Evolutionary conservation across 2,797 vertebrate species (phyloP).

Genomic region (Danio choprae): DNA sequence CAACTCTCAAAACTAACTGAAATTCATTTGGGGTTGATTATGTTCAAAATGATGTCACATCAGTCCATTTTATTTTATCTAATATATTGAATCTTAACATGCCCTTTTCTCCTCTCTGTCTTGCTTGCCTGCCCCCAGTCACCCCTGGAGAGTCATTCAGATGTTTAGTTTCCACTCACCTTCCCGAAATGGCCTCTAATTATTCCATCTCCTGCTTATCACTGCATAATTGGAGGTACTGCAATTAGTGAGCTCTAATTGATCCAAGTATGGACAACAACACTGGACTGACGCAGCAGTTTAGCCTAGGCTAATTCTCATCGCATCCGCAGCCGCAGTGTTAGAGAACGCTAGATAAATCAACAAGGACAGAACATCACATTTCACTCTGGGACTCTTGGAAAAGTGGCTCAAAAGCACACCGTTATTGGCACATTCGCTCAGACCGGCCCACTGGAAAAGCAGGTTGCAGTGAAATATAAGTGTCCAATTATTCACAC

Average conservation of each 20-base stretch:
- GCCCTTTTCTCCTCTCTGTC: not conserved
- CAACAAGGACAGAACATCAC: constrained; percentile 44
- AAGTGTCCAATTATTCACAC: constrained; percentile 58
- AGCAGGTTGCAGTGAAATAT: constrained; percentile 57
- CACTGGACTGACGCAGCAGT: constrained; percentile 62
- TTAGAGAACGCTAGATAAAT: constrained; percentile 58
- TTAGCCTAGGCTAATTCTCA: constrained; percentile 57
- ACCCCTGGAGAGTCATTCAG: constrained; percentile 11
- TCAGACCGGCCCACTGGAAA: constrained; percentile 35
- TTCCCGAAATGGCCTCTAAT: constrained; percentile 34
- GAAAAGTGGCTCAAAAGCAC: constrained; percentile 47
- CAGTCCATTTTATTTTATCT: no score
- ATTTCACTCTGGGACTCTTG: constrained; percentile 48
- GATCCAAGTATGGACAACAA: constrained; percentile 59
- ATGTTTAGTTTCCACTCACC: constrained; percentile 17
- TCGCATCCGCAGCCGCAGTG: constrained; percentile 41
- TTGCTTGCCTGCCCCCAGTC: constrained; percentile 5
- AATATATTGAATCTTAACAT: not conserved
- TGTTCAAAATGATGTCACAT: no score
- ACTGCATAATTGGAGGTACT: constrained; percentile 61
- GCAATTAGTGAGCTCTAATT: constrained; percentile 67
- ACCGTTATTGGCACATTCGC: constrained; percentile 42
- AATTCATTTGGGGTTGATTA: no score
- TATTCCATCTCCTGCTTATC: constrained; percentile 61
- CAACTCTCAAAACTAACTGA: no score